Percentiles rank a stretch among this genome's conserved stretches.
These are phyloP conservation scores for Rhyzopertha dominica DNA, from an alignment of 1,140 invertebrate species.

Conservation along the genomic window DNA sequence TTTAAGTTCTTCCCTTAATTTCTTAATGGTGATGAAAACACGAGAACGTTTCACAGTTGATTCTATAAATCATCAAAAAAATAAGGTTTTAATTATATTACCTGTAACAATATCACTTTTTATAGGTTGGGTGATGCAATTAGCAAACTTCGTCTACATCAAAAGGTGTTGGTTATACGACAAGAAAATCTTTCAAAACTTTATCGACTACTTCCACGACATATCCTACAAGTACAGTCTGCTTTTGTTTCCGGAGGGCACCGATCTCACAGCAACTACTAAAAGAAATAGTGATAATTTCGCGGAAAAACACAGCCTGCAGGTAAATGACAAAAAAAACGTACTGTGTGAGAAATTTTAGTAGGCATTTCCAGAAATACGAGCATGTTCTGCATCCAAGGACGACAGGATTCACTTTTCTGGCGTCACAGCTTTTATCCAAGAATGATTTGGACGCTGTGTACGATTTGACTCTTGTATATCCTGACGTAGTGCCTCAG, in stretches of 20 bases:
- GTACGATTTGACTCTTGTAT: conserved; percentile 76
- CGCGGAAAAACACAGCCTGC: conserved; percentile 63
- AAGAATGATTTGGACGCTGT: conserved; percentile 62
- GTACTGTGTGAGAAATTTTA: conserved; percentile 6
- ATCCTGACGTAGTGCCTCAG: conserved; percentile 63
- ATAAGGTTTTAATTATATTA: conserved; percentile 8
- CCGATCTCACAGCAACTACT: conserved; percentile 71
- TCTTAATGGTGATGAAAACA: no score
- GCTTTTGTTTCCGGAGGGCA: conserved; percentile 85
- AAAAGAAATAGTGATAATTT: conserved; percentile 67
- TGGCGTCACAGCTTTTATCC: conserved; percentile 61
- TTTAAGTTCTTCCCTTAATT: no score
- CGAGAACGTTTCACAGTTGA: neutral
- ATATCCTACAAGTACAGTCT: conserved; percentile 61
- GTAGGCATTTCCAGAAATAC: conserved; percentile 51
- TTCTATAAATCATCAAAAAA: neutral
- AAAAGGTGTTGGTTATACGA: conserved; percentile 77
- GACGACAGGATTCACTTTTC: conserved; percentile 75
- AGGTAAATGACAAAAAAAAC: conserved; percentile 36
- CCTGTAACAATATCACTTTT: conserved; percentile 23
- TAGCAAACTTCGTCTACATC: conserved; percentile 78
- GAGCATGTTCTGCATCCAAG: conserved; percentile 77
- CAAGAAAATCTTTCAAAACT: conserved; percentile 58
- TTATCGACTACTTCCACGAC: conserved; percentile 68
- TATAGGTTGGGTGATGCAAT: conserved; percentile 85